phyloP scores from a whole-genome alignment of 2,888 invertebrate species.

The Mesoligia furuncula region DNA sequence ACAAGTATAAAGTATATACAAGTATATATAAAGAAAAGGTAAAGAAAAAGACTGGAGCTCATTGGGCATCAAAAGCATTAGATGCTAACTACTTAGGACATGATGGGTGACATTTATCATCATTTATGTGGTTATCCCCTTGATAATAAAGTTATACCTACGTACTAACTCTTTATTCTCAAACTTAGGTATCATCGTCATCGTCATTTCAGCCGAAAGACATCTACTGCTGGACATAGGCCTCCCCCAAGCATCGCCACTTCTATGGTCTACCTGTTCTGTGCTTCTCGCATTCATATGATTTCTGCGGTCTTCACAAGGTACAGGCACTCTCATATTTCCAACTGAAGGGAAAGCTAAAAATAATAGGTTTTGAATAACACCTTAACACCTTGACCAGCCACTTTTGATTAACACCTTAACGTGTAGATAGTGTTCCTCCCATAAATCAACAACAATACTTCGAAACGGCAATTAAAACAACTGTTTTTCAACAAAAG shows the following conservation, averaged over 20 bases:
- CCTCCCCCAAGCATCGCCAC: neutral
- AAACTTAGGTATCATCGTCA: neutral
- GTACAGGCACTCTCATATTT: neutral
- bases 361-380: slow-evolving; percentile 1
- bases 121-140: neutral
- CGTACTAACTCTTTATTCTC: neutral
- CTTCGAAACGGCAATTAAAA: slow-evolving; percentile 24
- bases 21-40: too few species aligned
- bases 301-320: neutral
- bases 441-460: slow-evolving; percentile 38
- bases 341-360: neutral
- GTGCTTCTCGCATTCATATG: neutral
- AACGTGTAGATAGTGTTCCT: neutral
- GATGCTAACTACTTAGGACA: neutral
- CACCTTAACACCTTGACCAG: neutral
- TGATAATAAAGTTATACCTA: neutral
- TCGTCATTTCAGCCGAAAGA: neutral
- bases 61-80: too few species aligned
- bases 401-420: slow-evolving; percentile 21
- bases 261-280: neutral
- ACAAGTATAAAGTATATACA: too few species aligned
- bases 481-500: slow-evolving; percentile 31
- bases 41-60: too few species aligned
- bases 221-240: neutral
- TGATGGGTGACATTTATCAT: neutral